These are phyloP conservation scores for Ctenochaetus hawaiiensis DNA, from an alignment of 2,797 vertebrate species.

Conservation along the genomic window DNA sequence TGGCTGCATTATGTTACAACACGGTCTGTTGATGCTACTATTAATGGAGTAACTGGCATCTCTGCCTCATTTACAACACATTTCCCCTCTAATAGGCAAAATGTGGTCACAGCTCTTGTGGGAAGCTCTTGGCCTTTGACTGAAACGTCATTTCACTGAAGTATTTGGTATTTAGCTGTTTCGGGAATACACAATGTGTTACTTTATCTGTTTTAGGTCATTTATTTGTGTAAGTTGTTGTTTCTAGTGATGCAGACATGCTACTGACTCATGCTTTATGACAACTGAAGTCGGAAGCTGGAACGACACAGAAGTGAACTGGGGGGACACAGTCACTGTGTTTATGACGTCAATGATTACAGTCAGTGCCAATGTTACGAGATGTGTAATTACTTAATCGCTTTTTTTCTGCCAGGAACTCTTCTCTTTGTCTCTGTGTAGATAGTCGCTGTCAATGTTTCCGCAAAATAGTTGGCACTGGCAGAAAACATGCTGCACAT, in stretches of 20 bases:
- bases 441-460: neutral
- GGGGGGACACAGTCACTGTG: neutral
- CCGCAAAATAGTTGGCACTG: neutral
- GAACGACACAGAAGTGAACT: neutral
- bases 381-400: conserved; percentile 4
- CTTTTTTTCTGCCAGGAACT: conserved; percentile 8
- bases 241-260: neutral
- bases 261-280: neutral
- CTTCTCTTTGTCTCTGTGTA: conserved; percentile 14
- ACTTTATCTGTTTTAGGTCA: neutral
- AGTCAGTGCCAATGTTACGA: conserved; percentile 18
- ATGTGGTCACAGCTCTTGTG: neutral
- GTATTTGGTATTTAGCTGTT: conserved; percentile 1
- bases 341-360: conserved; percentile 13
- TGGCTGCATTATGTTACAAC: conserved; percentile 9
- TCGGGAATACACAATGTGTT: neutral
- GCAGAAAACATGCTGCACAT: conserved; percentile 12
- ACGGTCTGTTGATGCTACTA: conserved; percentile 8
- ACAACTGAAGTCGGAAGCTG: neutral
- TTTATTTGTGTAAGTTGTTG: conserved; percentile 5
- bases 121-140: neutral
- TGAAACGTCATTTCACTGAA: neutral
- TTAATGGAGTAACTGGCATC: neutral
- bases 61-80: neutral
- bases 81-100: neutral